Percentiles rank a stretch among this genome's conserved stretches.
These are phyloP conservation scores for Myripristis jacobus DNA, from an alignment of 2,797 vertebrate genomes.

Conservation along the genomic window DNA sequence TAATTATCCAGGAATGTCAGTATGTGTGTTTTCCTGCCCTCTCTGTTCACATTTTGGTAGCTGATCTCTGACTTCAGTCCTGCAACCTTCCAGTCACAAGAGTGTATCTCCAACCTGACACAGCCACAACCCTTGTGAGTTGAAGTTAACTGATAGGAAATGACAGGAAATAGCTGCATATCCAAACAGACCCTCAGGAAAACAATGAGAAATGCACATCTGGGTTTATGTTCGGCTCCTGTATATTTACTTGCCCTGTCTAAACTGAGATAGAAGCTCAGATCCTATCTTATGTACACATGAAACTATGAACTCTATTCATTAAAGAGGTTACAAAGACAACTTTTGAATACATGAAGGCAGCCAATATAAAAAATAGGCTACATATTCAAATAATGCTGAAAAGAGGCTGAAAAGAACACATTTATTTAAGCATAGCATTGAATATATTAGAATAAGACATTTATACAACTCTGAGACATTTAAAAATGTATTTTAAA, in stretches of 20 bases:
- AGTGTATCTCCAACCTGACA: background rate
- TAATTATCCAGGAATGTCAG: background rate
- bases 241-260: background rate
- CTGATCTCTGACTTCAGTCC: background rate
- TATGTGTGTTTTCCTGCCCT: background rate
- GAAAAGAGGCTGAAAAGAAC: constrained; percentile 34
- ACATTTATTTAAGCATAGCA: constrained; percentile 48
- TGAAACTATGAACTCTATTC: constrained; percentile 19
- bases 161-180: constrained; percentile 62
- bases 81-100: constrained; percentile 6
- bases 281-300: background rate
- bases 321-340: background rate
- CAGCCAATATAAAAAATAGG: constrained; percentile 9
- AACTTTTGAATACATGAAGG: constrained; percentile 4
- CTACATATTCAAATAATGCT: constrained; percentile 18
- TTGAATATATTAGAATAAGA: constrained; percentile 68
- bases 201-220: constrained; percentile 32
- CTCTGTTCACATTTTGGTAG: background rate
- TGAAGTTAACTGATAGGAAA: constrained; percentile 31
- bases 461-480: constrained; percentile 38
- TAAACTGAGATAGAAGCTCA: background rate
- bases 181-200: constrained; percentile 44
- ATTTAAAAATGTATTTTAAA: constrained; percentile 19
- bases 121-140: constrained; percentile 1
- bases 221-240: constrained; percentile 12